phyloP scores from a whole-genome alignment of 2,888 invertebrate genomes.

The Tanaodytes sp. region DNA sequence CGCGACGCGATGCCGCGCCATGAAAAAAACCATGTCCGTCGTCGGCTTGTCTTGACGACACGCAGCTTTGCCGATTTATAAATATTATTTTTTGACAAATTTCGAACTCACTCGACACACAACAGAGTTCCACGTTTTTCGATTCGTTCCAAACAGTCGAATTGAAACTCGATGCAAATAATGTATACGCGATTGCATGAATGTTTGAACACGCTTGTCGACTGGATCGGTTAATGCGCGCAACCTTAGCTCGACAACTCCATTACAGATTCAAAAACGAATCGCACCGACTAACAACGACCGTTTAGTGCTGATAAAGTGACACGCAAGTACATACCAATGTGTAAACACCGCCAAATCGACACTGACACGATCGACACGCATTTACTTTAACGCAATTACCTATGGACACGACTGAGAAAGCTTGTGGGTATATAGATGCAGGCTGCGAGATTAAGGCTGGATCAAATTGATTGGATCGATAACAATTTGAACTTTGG shows the following conservation, averaged over 20 bases:
- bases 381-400: conserved; percentile 1
- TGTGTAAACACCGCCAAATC: conserved; percentile 24
- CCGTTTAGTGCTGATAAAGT: conserved; percentile 19
- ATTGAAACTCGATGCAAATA: too few species aligned
- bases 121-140: too few species aligned
- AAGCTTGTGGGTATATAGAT: too few species aligned
- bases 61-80: conserved; percentile 27
- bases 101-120: conserved; percentile 8
- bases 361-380: conserved; percentile 20
- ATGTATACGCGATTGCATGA: conserved; percentile 23
- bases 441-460: not conserved
- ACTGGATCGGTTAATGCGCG: conserved; percentile 4
- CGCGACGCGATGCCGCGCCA: conserved; percentile 25
- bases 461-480: not conserved
- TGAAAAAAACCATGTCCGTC: conserved; percentile 33
- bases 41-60: conserved; percentile 14
- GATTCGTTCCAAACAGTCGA: too few species aligned
- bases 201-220: conserved; percentile 36
- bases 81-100: conserved; percentile 44
- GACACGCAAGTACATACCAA: conserved; percentile 14
- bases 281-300: not conserved
- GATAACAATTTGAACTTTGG: not conserved
- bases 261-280: conserved; percentile 33
- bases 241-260: conserved; percentile 17
- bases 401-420: not conserved